phyloP scores from a whole-genome alignment of 2,797 vertebrate species.

The Chaenodraco wilsoni region DNA sequence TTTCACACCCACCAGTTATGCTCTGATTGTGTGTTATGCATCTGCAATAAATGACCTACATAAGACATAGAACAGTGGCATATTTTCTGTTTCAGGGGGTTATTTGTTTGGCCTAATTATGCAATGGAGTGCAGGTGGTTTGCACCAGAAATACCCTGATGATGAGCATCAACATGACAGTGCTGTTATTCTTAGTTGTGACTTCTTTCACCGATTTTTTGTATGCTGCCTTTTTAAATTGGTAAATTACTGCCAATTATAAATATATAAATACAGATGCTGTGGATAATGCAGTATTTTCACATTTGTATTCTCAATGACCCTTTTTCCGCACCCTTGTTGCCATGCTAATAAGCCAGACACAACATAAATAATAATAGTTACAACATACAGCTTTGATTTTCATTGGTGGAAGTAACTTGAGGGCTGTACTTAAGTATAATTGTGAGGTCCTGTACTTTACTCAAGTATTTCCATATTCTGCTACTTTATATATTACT shows the following conservation, averaged over 20 bases:
- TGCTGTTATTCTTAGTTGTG: background rate
- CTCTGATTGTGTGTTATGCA: slow-evolving; percentile 62
- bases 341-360: slow-evolving; percentile 2
- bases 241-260: background rate
- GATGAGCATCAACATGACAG: slow-evolving; percentile 22
- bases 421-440: no score
- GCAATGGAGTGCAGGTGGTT: slow-evolving; percentile 39
- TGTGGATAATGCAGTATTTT: background rate
- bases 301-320: background rate
- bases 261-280: background rate
- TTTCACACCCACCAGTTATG: slow-evolving; percentile 51
- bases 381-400: slow-evolving; percentile 13
- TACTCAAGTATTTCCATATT: no score
- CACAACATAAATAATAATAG: slow-evolving; percentile 22
- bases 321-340: background rate
- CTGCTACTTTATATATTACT: no score
- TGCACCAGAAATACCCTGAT: slow-evolving; percentile 15
- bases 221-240: slow-evolving; percentile 1
- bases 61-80: slow-evolving; percentile 62
- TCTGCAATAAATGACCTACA: slow-evolving; percentile 72
- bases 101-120: slow-evolving; percentile 63
- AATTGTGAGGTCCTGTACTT: no score
- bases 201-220: background rate
- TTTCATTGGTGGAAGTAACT: no score
- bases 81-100: slow-evolving; percentile 39